phyloP scores from a whole-genome alignment of 2,113 vertebrate genomes.

The Prolemur simus region DNA sequence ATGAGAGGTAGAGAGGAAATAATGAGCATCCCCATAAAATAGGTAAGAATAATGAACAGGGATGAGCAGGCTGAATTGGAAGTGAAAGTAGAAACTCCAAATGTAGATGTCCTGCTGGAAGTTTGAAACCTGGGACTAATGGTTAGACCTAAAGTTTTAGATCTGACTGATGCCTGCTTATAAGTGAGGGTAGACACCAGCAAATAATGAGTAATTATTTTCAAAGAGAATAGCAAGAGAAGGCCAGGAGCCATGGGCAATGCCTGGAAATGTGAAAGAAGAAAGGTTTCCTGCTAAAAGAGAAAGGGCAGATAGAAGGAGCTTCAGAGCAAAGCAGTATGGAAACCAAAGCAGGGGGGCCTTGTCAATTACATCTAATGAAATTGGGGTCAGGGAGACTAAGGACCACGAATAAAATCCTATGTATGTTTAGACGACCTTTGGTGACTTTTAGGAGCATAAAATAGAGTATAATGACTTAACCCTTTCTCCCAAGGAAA shows the following conservation, averaged over 20 bases:
- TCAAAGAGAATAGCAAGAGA: constrained; percentile 32
- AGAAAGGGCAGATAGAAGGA: neutral
- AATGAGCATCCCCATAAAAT: neutral
- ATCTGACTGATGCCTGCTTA: neutral
- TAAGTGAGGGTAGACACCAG: neutral
- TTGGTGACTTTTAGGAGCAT: neutral
- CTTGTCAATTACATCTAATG: neutral
- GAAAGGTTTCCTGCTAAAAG: neutral
- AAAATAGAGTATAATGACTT: neutral
- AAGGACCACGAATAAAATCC: neutral
- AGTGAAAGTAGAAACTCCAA: neutral
- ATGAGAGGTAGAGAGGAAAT: neutral
- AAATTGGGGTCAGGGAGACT: neutral
- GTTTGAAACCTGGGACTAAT: neutral
- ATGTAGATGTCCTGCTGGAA: neutral
- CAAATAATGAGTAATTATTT: neutral
- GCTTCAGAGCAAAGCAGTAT: neutral
- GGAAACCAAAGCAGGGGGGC: neutral
- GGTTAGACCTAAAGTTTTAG: neutral
- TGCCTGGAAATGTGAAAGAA: neutral
- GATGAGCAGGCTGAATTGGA: neutral
- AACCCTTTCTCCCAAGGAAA: neutral
- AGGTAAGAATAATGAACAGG: neutral
- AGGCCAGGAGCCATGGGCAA: neutral
- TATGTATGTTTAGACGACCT: neutral